Conservation (phyloP, 1,140 invertebrate genomes). For the Gonatopus flavifemur region DNA sequence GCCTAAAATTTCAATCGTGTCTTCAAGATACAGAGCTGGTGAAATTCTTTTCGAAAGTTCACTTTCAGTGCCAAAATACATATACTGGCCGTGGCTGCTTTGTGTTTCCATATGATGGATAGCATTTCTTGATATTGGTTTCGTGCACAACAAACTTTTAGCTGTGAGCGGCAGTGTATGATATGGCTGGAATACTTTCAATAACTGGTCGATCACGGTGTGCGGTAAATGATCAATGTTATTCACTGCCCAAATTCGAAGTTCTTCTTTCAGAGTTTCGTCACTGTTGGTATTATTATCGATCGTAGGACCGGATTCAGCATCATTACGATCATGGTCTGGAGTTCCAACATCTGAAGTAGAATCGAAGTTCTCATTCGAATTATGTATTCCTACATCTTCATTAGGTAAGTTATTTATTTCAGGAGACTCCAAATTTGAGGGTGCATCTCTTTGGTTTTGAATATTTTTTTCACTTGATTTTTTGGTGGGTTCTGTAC, state of each 20-base stretch:
- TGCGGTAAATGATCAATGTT: neutral
- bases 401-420: no score
- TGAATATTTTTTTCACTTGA: no score
- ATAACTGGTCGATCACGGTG: neutral
- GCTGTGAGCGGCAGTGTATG: neutral
- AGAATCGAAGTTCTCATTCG: no score
- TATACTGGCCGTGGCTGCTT: neutral
- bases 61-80: neutral
- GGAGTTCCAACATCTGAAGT: no score
- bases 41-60: neutral
- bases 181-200: neutral
- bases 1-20: neutral
- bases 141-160: neutral
- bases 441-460: no score
- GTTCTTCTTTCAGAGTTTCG: constrained; percentile 2
- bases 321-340: no score
- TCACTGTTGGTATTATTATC: no score
- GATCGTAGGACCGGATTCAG: no score
- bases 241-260: neutral
- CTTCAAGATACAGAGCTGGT: neutral
- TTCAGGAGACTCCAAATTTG: no score
- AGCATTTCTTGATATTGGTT: neutral
- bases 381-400: no score
- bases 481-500: no score
- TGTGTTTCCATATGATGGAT: neutral